Conservation (phyloP, 2,113 vertebrate species). For the Osmerus eperlanus region DNA sequence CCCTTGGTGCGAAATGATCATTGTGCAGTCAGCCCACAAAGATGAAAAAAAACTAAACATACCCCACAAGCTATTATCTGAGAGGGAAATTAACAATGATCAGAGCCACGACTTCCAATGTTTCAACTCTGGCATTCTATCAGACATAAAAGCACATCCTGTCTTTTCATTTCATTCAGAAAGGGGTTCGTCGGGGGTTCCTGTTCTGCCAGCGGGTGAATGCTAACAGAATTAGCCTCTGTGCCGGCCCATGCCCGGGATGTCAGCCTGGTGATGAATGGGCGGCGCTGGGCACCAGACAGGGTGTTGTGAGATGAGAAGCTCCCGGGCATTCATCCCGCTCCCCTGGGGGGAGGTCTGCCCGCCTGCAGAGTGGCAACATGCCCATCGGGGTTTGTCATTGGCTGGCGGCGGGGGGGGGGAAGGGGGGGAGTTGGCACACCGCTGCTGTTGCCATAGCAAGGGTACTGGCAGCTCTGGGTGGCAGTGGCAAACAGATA, state of each 20-base stretch:
- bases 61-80: no score
- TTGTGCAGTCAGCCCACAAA: no score
- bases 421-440: background rate
- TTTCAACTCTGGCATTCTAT: slow-evolving; percentile 20
- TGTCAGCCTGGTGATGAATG: slow-evolving; percentile 46
- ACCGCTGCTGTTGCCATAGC: background rate
- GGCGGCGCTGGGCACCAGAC: slow-evolving; percentile 38
- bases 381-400: background rate
- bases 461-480: background rate
- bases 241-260: background rate
- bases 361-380: background rate
- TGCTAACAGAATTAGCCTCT: slow-evolving; percentile 33
- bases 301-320: slow-evolving; percentile 23
- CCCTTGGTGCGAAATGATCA: background rate
- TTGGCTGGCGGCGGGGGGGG: background rate
- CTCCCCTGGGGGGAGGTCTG: slow-evolving; percentile 34
- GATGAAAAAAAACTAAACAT: no score
- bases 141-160: background rate
- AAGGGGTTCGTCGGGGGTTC: background rate
- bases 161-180: background rate
- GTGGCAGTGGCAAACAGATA: slow-evolving; percentile 15
- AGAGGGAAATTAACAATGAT: no score
- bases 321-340: slow-evolving; percentile 42
- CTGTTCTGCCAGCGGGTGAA: background rate
- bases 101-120: no score